Evolutionary conservation across 2,797 vertebrate genomes (phyloP).

Genomic region (Rallus crepitans): DNA sequence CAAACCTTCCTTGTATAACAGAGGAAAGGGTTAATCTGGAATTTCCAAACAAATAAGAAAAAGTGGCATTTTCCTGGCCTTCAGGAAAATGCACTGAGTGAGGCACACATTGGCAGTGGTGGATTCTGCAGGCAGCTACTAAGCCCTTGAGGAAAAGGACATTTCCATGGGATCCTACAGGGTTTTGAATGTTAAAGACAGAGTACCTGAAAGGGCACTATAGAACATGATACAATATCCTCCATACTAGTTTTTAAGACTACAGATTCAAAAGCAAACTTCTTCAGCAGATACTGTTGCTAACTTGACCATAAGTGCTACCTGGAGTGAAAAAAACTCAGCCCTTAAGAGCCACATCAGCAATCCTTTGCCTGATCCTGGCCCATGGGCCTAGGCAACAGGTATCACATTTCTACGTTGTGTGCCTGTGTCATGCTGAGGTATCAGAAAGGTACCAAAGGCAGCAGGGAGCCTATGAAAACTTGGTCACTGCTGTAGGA

Average conservation of each 20-base stretch:
- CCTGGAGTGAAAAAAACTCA: neutral
- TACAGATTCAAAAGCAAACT: neutral
- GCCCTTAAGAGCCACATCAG: neutral
- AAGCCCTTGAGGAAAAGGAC: neutral
- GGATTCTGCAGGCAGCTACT: neutral
- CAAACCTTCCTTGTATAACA: neutral
- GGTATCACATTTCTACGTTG: accelerated
- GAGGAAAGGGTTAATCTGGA: neutral
- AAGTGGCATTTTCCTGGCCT: neutral
- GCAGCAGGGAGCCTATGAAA: neutral
- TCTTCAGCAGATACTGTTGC: neutral
- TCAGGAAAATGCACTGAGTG: neutral
- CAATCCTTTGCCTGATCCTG: neutral
- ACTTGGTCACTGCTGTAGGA: neutral
- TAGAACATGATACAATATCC: neutral
- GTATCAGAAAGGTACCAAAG: neutral
- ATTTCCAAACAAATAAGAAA: neutral
- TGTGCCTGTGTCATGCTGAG: neutral
- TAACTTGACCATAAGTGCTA: neutral
- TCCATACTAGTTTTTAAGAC: neutral
- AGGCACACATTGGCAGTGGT: accelerated
- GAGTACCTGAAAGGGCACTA: neutral
- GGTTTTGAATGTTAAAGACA: neutral
- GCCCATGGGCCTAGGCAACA: neutral
- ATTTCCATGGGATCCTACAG: neutral